A percentile compares a stretch with the other conserved stretches of the same genome.
phyloP scores from a whole-genome alignment of 37 sponge, comb jelly and placozoan genomes.

The Haliclona indistincta region DNA sequence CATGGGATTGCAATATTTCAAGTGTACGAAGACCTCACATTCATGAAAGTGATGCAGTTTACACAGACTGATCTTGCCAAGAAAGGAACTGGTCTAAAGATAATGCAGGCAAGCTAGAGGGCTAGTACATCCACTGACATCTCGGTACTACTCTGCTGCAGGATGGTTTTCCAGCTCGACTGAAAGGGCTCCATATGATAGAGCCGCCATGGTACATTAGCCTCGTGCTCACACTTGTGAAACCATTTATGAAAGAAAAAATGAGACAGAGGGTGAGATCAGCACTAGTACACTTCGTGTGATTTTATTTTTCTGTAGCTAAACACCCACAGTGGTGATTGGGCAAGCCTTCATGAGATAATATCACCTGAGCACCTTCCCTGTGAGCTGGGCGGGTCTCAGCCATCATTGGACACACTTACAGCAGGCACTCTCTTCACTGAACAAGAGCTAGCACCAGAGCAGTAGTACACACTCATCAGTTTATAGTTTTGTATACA shows the following conservation, averaged over 20 bases:
- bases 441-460: too few species aligned
- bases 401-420: conserved; percentile 1
- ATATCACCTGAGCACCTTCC: conserved; percentile 40
- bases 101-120: conserved; percentile 22
- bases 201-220: conserved; percentile 59
- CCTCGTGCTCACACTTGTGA: conserved; percentile 35
- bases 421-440: not conserved
- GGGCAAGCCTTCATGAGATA: conserved; percentile 26
- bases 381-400: conserved; percentile 40
- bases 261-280: conserved; percentile 41
- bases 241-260: conserved; percentile 76
- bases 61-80: not conserved
- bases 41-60: conserved; percentile 34
- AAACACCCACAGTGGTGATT: conserved; percentile 43
- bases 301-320: conserved; percentile 8
- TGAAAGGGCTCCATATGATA: conserved; percentile 62
- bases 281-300: not conserved
- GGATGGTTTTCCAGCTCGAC: conserved; percentile 45
- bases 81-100: conserved; percentile 28
- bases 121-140: not conserved
- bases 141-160: conserved; percentile 21
- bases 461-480: too few species aligned
- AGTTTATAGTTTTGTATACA: too few species aligned
- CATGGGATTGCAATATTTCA: conserved; percentile 47
- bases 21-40: conserved; percentile 42